Conservation (phyloP, 2,797 vertebrate genomes). For the Astyanax mexicanus region DNA sequence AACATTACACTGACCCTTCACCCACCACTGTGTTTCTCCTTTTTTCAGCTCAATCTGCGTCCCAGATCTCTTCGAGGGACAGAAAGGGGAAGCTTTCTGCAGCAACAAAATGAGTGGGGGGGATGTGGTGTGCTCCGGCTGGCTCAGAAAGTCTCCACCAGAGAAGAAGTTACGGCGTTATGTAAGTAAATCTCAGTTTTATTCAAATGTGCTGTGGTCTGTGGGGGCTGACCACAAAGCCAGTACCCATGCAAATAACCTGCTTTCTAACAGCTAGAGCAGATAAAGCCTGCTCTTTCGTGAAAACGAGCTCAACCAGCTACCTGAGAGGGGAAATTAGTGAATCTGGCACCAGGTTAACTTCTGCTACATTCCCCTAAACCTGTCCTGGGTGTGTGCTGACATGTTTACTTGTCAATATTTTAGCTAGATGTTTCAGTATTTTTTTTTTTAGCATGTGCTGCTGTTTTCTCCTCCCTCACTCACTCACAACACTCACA, state of each 20-base stretch:
- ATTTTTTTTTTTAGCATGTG: constrained; percentile 12
- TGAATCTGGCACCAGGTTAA: too few relatives aligned
- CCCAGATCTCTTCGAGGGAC: constrained; percentile 56
- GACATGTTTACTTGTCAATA: constrained; percentile 33
- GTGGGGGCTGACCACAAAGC: constrained; percentile 43
- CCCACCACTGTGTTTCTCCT: constrained; percentile 23
- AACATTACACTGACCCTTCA: too few relatives aligned
- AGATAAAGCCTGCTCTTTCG: too few relatives aligned
- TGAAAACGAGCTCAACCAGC: too few relatives aligned
- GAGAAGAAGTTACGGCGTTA: constrained; percentile 99
- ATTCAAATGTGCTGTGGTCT: constrained; percentile 33
- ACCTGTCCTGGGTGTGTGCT: neutral
- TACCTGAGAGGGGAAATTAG: too few relatives aligned
- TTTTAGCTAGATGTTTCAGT: neutral
- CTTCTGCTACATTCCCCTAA: neutral
- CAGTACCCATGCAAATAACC: constrained; percentile 45
- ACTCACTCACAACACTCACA: neutral
- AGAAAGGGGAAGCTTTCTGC: constrained; percentile 36
- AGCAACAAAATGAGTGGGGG: constrained; percentile 88
- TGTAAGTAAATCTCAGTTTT: constrained; percentile 86
- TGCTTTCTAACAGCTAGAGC: constrained; percentile 33
- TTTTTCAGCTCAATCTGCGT: constrained; percentile 60
- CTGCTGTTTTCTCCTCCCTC: neutral
- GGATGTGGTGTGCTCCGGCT: constrained; percentile 94
- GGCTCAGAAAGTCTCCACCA: constrained; percentile 97